Evolutionary conservation across 2,113 vertebrate species (phyloP), one percentile per base, ranked within the genome.

Genomic region (Cyanoramphus novaezelandiae): DNA sequence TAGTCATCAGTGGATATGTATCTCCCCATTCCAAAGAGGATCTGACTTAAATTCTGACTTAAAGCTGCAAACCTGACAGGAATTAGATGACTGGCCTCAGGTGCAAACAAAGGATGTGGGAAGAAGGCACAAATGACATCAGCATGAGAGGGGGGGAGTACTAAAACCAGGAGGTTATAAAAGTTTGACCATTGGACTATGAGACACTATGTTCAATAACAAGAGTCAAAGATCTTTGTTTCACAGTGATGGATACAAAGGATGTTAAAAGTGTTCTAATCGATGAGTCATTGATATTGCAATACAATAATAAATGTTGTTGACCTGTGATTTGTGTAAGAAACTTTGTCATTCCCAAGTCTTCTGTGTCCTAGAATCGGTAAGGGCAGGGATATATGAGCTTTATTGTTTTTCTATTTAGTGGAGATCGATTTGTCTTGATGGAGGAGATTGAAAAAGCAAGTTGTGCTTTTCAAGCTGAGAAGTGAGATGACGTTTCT

Each of bases 1-100:
- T 1, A 9, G 39, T 1, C 67, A 10, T 5, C 17, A 1, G 9
- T 59, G 25, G 43, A 4, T 8, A 4, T 2, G 11, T 4, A 17
- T 41, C 33, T 70, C 31, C 52, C 14, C 2, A 0, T 4, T 53
- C 53, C 59, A 9, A 18, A 2, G 11, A 55, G 64, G 9, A 57
- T 18, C 27, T 50, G 4, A 6, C 5, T 17, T 44, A 44, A 18
- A 13, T 47, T 33, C 69, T 69, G 35, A 31, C 10, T 57, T 37
- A 13, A 62, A 75, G 47, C 50, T 68, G 23, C 33, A 59, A 60
- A 63, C 7, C 10, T 46, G 7, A 3, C 14, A 4, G 6, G 29
- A 49, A 12, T 43, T 77, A 21, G 28, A 17, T 19, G 62, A 25
- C 43, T 35, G 24, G 33, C 46, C 18, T 6, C 13, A 55, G 13